These are phyloP conservation scores for Drosophila infuscata DNA, from an alignment of 2,888 invertebrate genomes.

Conservation along the genomic window DNA sequence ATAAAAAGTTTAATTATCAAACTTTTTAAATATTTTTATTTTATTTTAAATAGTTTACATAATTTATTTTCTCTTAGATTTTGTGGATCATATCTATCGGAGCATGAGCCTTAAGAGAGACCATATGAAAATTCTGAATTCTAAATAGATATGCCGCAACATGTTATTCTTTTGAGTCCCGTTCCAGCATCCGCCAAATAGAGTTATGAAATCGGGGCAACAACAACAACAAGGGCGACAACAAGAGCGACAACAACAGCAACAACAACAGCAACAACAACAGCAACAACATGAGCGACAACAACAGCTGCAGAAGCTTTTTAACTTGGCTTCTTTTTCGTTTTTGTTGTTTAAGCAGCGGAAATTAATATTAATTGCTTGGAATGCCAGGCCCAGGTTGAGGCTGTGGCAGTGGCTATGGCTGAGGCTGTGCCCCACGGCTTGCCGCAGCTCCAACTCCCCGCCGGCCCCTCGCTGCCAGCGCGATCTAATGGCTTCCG, in stretches of 20 bases:
- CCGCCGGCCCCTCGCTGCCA: neutral
- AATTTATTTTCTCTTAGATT: neutral
- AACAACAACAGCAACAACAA: constrained; percentile 5
- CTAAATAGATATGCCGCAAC: constrained; percentile 18
- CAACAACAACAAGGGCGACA: constrained; percentile 14
- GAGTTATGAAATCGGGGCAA: constrained; percentile 39
- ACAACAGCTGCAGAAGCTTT: constrained; percentile 44
- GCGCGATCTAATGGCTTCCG: constrained; percentile 71
- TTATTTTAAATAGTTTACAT: neutral
- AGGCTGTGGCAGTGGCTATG: neutral
- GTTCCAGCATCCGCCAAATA: constrained; percentile 52
- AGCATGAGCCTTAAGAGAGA: constrained; percentile 8
- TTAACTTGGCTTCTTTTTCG: constrained; percentile 45
- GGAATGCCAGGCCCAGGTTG: constrained; percentile 61
- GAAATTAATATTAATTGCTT: constrained; percentile 82
- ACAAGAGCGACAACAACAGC: constrained; percentile 1
- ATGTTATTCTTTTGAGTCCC: constrained; percentile 16
- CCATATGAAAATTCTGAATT: constrained; percentile 30
- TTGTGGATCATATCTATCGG: neutral
- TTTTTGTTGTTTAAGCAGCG: constrained; percentile 58
- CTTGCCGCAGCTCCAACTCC: constrained; percentile 15
- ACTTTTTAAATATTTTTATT: neutral
- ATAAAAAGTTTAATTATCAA: neutral
- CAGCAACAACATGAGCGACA: constrained; percentile 6
- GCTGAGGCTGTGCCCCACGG: constrained; percentile 4